Base-by-base conservation (phyloP, 1,140 invertebrate genomes). In the Panagrolaimus sp. region DNA sequence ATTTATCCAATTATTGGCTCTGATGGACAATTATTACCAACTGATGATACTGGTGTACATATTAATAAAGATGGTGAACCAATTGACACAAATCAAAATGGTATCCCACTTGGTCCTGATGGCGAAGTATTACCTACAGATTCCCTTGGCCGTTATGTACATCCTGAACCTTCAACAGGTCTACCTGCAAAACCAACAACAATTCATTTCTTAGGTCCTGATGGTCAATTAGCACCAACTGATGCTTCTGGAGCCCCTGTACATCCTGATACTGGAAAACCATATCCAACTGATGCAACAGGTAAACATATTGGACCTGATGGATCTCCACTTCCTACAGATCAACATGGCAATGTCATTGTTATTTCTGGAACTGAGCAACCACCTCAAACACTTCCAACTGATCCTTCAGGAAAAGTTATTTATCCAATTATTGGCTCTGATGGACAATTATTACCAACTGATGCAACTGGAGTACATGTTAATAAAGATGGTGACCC, bases 211-310 rank as follows among this genome's bases (percentile, higher is more conserved):
- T 8, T 78, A 14, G 75, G 67, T 28, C 78, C 78, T 48, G 78
- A 78, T 70, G 78, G 78, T 17, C 68, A 73, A 4, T 76, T 78
- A 43, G 43, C 81, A 8, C 77, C 77, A 48, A 76, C 72, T 6
- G 71, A 78, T 63, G 43, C 9, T n/a, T 10, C 47, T 14, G 47
- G 47, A 6, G 12, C 5, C 24, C 6, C 28, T 5, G 26, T 64
- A 8, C 21, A 64, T 64, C 21, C 63, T 12, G 26, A 64, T 24
- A 64, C 63, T 43, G 78, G 78, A 44, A 28, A 63, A 24, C 38
- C 68, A n/a, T 28, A 80, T 32, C 77, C 77, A 14, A 79, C 77
- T 10, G 71, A 77, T 58, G 67, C 45, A 7, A 44, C 43, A 21
- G 75, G 75, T 14, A 63, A 68, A 32, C 67, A 52, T 12, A 32